Evolutionary conservation across 2,113 vertebrate species (phyloP).

Genomic region (Arenaria interpres): DNA sequence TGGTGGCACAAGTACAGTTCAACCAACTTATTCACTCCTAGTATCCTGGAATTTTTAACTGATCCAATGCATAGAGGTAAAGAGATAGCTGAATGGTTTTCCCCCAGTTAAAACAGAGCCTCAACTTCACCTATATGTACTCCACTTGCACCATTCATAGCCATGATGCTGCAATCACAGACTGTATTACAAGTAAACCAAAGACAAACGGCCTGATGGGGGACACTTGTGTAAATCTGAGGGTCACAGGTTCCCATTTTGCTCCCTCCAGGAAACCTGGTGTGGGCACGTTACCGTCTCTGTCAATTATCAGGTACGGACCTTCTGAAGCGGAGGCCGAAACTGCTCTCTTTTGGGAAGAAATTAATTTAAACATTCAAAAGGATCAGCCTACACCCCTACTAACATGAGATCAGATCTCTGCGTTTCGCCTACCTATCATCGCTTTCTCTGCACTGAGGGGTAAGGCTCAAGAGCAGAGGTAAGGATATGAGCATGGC

Average conservation of each 20-base stretch:
- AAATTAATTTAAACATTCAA: not conserved
- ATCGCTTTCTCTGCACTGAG: not conserved
- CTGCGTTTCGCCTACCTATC: not conserved
- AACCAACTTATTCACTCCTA: not conserved
- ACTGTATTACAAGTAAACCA: not conserved
- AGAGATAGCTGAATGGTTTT: not conserved
- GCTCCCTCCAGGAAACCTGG: not conserved
- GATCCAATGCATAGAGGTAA: fast-evolving
- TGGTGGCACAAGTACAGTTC: fast-evolving
- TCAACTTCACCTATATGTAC: fast-evolving
- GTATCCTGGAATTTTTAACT: not conserved
- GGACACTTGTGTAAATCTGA: not conserved
- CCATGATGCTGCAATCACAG: not conserved
- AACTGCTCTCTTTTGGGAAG: not conserved
- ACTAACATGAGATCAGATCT: not conserved
- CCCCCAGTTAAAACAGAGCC: not conserved
- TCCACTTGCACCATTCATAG: not conserved
- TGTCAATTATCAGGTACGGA: not conserved
- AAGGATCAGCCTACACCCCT: not conserved
- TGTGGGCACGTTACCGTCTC: not conserved
- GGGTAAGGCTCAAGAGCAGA: not conserved
- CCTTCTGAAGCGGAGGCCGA: not conserved
- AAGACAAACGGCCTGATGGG: not conserved
- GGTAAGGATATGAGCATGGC: not conserved
- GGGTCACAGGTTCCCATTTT: not conserved